Evolutionary conservation across 2,113 vertebrate genomes (phyloP).

Genomic region (Sigmodon hispidus): DNA sequence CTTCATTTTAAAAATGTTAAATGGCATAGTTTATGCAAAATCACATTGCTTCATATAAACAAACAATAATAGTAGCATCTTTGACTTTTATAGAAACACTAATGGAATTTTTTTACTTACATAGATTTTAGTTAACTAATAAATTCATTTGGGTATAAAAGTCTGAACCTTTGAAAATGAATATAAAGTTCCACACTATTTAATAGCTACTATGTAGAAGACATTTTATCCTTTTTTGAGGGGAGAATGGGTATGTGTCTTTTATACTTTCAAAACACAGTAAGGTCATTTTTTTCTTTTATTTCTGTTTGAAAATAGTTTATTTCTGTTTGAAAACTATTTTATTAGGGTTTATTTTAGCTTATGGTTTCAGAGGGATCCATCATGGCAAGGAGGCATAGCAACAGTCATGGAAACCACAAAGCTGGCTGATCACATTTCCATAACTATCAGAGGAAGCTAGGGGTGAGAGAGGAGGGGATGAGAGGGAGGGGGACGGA

Average conservation of each 20-base stretch:
- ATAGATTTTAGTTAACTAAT: not conserved
- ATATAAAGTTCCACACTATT: not conserved
- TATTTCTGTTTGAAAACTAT: not conserved
- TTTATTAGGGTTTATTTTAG: not conserved
- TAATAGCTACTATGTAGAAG: not conserved
- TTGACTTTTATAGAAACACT: not conserved
- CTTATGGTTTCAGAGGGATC: not conserved
- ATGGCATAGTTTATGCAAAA: not conserved
- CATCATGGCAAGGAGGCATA: not conserved
- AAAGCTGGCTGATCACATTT: not conserved
- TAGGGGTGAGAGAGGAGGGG: not conserved
- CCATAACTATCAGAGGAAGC: not conserved
- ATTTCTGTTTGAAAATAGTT: not conserved
- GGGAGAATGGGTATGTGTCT: not conserved
- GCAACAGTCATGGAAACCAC: not conserved
- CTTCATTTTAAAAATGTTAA: not conserved
- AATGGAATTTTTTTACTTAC: not conserved
- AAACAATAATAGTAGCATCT: not conserved
- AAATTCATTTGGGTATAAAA: not conserved
- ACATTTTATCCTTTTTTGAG: not conserved
- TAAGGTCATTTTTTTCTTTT: not conserved
- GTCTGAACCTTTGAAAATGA: not conserved
- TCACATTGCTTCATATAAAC: not conserved
- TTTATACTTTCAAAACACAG: constrained; percentile 20
- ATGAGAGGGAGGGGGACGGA: too few species aligned